Percentiles rank a stretch among this genome's conserved stretches.
phyloP scores from a whole-genome alignment of 1,140 invertebrate genomes.

The Cydia strobilella region DNA sequence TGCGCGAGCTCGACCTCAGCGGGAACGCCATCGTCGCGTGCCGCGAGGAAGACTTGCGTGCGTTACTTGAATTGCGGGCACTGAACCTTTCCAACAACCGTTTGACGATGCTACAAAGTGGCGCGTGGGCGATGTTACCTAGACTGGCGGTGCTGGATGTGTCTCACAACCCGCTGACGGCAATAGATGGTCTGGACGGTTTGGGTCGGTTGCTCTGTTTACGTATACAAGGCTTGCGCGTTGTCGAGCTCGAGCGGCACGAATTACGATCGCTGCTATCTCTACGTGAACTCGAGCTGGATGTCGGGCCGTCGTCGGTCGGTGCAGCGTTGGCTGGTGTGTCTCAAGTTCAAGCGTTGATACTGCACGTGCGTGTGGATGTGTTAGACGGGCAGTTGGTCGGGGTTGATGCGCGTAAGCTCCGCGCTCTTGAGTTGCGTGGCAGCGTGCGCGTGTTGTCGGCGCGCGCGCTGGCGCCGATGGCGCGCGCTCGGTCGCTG shows the following conservation, averaged over 20 bases:
- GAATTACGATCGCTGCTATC: conserved; percentile 83
- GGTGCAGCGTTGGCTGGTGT: conserved; percentile 81
- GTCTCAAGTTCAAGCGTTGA: conserved; percentile 80
- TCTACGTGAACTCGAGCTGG: conserved; percentile 81
- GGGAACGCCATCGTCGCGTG: conserved; percentile 83
- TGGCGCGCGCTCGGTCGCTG: conserved; percentile 83
- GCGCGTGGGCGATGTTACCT: conserved; percentile 77
- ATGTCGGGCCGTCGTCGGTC: conserved; percentile 84
- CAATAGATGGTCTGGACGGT: conserved; percentile 69
- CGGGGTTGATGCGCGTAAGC: conserved; percentile 83
- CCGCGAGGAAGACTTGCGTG: conserved; percentile 80
- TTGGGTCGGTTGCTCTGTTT: conserved; percentile 72
- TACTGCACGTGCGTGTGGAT: conserved; percentile 84
- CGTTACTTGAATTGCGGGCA: conserved; percentile 81
- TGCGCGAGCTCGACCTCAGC: conserved; percentile 86
- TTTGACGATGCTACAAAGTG: conserved; percentile 81
- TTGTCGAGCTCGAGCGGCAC: conserved; percentile 83
- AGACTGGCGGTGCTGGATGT: conserved; percentile 81
- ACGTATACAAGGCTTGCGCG: conserved; percentile 74
- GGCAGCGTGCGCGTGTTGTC: conserved; percentile 83
- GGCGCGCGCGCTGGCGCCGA: conserved; percentile 83
- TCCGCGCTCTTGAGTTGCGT: conserved; percentile 87
- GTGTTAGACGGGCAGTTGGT: conserved; percentile 84
- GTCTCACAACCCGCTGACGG: conserved; percentile 82
- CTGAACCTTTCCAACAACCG: conserved; percentile 83